phyloP scores from a whole-genome alignment of 1,140 invertebrate species.

The Parasteatoda tepidariorum region DNA sequence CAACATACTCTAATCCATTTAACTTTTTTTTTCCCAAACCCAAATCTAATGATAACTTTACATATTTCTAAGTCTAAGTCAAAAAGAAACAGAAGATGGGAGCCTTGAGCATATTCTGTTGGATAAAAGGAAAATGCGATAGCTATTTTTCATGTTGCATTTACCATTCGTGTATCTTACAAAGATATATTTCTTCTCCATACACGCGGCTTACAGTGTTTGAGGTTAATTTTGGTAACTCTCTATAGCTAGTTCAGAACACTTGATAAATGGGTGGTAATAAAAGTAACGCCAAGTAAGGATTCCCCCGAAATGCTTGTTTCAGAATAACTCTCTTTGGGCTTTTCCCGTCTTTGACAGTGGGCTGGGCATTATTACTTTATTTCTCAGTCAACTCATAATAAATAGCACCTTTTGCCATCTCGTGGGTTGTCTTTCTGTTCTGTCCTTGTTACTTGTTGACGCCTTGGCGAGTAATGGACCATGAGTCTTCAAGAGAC shows the following conservation, averaged over 20 bases:
- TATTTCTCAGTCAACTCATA: conserved; percentile 43
- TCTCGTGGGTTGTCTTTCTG: conserved; percentile 11
- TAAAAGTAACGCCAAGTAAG: conserved; percentile 52
- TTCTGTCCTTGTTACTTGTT: conserved; percentile 26
- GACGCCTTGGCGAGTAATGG: conserved; percentile 45
- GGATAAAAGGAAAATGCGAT: conserved; percentile 29
- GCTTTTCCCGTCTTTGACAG: conserved; percentile 20
- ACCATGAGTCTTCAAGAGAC: conserved; percentile 17
- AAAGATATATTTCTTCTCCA: conserved; percentile 30
- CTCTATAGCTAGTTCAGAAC: conserved; percentile 8
- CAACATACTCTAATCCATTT: not conserved
- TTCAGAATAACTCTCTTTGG: conserved; percentile 40
- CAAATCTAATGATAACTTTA: not conserved
- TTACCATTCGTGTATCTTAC: conserved; percentile 11
- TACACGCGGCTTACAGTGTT: conserved; percentile 10
- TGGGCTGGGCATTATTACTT: conserved; percentile 45
- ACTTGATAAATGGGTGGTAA: conserved; percentile 45
- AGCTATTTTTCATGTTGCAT: conserved; percentile 25
- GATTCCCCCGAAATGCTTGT: conserved; percentile 46
- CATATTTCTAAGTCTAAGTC: not conserved
- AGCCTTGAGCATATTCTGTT: not conserved
- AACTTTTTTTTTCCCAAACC: not conserved
- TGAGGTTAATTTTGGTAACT: conserved; percentile 35
- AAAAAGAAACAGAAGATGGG: not conserved
- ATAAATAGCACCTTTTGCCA: conserved; percentile 49